These are phyloP conservation scores for Cremastobaeus sp. DNA, from an alignment of 2,888 invertebrate genomes.

Conservation along the genomic window DNA sequence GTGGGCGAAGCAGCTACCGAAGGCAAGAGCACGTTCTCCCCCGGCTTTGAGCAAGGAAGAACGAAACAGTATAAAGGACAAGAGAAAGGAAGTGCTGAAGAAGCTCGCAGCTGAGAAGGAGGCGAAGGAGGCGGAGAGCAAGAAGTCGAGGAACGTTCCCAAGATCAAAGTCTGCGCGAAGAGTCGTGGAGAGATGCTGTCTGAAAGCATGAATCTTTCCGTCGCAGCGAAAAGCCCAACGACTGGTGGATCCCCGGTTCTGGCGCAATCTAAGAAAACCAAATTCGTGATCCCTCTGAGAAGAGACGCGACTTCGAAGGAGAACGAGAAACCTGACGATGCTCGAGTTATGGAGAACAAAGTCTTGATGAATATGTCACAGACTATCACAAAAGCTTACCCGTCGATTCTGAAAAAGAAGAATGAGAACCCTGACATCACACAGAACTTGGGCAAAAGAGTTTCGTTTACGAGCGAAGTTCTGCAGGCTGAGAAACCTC, in stretches of 20 bases:
- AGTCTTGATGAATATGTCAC: slow-evolving; percentile 6
- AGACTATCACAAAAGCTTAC: background rate
- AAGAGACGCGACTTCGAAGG: background rate
- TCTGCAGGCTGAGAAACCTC: slow-evolving; percentile 4
- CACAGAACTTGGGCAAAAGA: slow-evolving; percentile 1
- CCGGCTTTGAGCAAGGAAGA: background rate
- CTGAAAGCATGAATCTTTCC: slow-evolving; percentile 26
- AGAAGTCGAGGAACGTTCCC: background rate
- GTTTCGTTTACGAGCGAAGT: slow-evolving; percentile 29
- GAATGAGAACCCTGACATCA: background rate
- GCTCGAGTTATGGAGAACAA: background rate
- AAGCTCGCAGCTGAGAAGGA: background rate
- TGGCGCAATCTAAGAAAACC: no score
- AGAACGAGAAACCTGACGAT: background rate
- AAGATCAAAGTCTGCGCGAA: slow-evolving; percentile 30
- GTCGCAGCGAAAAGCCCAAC: slow-evolving; percentile 3
- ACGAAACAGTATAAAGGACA: background rate
- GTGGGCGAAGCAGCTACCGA: background rate
- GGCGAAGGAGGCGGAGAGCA: background rate
- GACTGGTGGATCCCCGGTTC: no score
- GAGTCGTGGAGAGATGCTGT: slow-evolving; percentile 32
- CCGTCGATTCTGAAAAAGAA: slow-evolving; percentile 24
- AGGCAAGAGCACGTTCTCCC: background rate
- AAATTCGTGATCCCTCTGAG: no score
- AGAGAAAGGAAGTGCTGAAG: background rate